A percentile compares a stretch with the other conserved stretches of the same genome.
phyloP scores from a whole-genome alignment of 2,797 vertebrate genomes.

The Discoglossus pictus region DNA sequence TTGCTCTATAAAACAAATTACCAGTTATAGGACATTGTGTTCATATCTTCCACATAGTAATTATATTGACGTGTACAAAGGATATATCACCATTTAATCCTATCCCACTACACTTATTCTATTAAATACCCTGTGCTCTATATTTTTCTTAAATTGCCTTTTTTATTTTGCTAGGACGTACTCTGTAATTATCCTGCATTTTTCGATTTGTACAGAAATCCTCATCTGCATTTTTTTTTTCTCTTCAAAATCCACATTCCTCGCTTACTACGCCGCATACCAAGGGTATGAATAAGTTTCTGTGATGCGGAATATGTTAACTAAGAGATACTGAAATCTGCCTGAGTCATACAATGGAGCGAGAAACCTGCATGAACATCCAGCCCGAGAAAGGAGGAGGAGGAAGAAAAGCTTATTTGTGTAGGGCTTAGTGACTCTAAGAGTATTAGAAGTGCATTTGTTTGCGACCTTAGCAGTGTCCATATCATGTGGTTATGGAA shows the following conservation, averaged over 20 bases:
- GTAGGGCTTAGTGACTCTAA: slow-evolving; percentile 38
- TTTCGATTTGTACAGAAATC: no score
- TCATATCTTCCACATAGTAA: no score
- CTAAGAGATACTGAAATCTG: not conserved
- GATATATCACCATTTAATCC: no score
- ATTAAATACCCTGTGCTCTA: no score
- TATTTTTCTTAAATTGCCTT: no score
- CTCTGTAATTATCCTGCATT: no score
- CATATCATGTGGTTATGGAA: slow-evolving; percentile 2
- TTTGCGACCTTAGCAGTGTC: slow-evolving; percentile 35
- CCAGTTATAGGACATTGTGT: no score
- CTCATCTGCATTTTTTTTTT: no score
- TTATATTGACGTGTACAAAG: no score
- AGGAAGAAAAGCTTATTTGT: slow-evolving; percentile 42
- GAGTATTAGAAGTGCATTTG: slow-evolving; percentile 35
- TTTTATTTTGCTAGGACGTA: no score
- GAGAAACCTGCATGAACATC: not conserved
- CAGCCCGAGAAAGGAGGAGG: slow-evolving; percentile 18
- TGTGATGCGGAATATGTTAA: not conserved
- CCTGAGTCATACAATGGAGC: not conserved
- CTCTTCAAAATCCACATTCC: slow-evolving; percentile 5
- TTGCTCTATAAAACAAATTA: no score
- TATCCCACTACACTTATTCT: no score
- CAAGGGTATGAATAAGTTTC: slow-evolving; percentile 1
- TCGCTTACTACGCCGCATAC: not conserved